Evolutionary conservation across 2,113 vertebrate species (phyloP).

Genomic region (Salvator merianae): DNA sequence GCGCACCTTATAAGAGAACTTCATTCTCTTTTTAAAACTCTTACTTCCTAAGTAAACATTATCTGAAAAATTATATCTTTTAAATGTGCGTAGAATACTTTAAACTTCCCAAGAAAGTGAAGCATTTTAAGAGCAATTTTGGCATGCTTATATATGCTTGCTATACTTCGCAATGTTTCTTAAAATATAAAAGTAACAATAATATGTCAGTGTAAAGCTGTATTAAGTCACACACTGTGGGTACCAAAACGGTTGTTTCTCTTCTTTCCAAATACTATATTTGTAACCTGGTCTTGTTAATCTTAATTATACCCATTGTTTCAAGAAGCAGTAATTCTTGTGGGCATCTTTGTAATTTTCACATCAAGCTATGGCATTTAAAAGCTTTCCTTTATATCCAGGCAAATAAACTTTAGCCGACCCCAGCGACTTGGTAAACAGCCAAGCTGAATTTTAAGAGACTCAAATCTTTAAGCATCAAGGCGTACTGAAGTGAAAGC

Average conservation of each 20-base stretch:
- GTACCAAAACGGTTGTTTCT: background rate
- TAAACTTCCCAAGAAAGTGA: too few species aligned
- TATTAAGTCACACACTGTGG: background rate
- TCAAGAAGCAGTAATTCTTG: background rate
- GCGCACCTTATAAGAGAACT: background rate
- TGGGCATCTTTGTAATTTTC: background rate
- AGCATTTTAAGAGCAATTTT: background rate
- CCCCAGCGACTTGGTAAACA: background rate
- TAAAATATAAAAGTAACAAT: background rate
- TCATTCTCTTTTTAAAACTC: background rate
- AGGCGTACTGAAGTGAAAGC: background rate
- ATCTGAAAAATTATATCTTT: background rate
- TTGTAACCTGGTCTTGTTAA: background rate
- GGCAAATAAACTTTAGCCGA: background rate
- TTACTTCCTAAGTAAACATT: background rate
- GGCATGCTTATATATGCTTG: background rate
- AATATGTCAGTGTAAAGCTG: background rate
- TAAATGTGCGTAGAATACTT: background rate
- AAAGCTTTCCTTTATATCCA: background rate
- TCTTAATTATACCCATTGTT: background rate
- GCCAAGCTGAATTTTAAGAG: background rate
- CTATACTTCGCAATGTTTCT: too few species aligned
- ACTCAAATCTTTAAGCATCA: background rate
- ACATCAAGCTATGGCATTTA: background rate
- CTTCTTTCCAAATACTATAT: background rate